A percentile compares a stretch with the other conserved stretches of the same genome.
phyloP scores from a whole-genome alignment of 2,113 vertebrate genomes.

The Aphelocoma coerulescens region DNA sequence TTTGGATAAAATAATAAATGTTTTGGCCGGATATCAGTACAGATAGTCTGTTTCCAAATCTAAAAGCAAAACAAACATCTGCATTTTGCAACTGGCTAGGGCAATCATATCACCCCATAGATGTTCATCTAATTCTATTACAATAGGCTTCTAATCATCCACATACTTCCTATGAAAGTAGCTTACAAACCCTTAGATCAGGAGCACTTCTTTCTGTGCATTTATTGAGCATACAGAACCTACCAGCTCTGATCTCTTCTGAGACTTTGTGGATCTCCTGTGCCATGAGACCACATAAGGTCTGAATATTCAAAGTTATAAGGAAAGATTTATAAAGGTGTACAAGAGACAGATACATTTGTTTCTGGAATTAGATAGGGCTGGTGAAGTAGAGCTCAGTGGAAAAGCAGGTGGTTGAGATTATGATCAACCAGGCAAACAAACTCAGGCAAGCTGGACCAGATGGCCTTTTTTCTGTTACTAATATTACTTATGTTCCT shows the following conservation, averaged over 20 bases:
- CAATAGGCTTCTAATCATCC: neutral
- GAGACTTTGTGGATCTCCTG: neutral
- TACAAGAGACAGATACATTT: slow-evolving; percentile 49
- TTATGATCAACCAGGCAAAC: slow-evolving; percentile 50
- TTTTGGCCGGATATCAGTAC: neutral
- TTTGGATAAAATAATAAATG: neutral
- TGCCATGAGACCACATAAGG: neutral
- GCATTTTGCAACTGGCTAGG: neutral
- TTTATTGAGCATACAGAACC: neutral
- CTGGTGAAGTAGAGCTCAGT: neutral
- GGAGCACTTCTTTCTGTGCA: neutral
- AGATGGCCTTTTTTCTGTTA: slow-evolving; percentile 52
- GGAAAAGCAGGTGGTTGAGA: slow-evolving; percentile 63
- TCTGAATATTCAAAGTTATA: slow-evolving; percentile 43
- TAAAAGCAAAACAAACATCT: neutral
- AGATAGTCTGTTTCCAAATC: neutral
- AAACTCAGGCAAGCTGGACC: slow-evolving; percentile 28
- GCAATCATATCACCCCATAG: neutral
- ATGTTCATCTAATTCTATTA: neutral
- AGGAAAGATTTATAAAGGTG: slow-evolving; percentile 55
- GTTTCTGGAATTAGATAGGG: slow-evolving; percentile 38
- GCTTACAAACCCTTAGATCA: neutral
- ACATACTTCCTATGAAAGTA: neutral
- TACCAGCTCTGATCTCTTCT: neutral
- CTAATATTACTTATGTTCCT: slow-evolving; percentile 56